Conservation (phyloP, 1,140 invertebrate genomes). For the Druon quercuslanigerum region DNA sequence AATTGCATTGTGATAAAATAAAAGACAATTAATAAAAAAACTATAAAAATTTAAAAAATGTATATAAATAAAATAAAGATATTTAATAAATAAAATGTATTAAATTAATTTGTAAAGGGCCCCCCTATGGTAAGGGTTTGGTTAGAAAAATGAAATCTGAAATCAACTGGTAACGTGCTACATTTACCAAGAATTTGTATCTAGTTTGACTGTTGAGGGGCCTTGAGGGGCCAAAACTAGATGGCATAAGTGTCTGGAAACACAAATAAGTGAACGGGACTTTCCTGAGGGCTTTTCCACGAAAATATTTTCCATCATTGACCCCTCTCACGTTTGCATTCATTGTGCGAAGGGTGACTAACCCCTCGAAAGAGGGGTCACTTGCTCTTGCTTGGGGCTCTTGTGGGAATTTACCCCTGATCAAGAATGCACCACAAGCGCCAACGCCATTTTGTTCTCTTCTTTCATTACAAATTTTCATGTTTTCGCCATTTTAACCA, state of each 20-base stretch:
- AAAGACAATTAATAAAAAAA: too few species aligned
- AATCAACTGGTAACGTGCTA: too few species aligned
- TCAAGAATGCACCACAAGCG: constrained; percentile 9
- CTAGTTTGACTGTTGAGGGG: not conserved
- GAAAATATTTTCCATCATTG: constrained; percentile 27
- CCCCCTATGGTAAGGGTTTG: too few species aligned
- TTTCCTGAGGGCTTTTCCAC: not conserved
- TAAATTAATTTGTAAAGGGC: too few species aligned
- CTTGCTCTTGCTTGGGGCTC: constrained; percentile 7
- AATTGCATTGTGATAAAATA: too few species aligned
- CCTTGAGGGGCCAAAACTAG: not conserved
- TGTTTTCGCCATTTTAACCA: not conserved
- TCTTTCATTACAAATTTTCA: not conserved
- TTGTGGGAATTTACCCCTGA: constrained; percentile 17
- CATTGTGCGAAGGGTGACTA: constrained; percentile 5
- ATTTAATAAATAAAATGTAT: too few species aligned
- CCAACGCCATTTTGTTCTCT: constrained; percentile 24
- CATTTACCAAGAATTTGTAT: too few species aligned
- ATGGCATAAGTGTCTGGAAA: not conserved
- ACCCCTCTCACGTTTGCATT: constrained; percentile 1
- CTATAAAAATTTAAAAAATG: too few species aligned
- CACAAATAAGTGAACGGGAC: too few species aligned
- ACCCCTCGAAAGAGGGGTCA: constrained; percentile 10
- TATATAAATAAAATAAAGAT: too few species aligned
- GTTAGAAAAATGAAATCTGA: too few species aligned